These are phyloP conservation scores for Trematocara zebra DNA, from an alignment of 2,113 vertebrate species.

Conservation along the genomic window DNA sequence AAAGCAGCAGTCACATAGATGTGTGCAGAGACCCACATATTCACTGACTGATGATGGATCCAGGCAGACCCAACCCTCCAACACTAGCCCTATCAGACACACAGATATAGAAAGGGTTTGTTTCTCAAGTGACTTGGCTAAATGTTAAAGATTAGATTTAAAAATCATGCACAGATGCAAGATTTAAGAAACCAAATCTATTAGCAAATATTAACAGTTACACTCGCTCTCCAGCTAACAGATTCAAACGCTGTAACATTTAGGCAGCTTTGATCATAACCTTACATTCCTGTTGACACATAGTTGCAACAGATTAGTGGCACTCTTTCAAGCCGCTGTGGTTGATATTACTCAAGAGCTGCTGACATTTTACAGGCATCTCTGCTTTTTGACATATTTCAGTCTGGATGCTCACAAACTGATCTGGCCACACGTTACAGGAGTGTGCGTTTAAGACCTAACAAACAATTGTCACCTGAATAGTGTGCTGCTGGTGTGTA, in stretches of 20 bases:
- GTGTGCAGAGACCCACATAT: background rate
- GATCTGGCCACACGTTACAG: background rate
- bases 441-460: background rate
- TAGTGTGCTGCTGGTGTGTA: background rate
- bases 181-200: background rate
- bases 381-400: background rate
- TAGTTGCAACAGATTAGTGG: background rate
- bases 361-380: constrained; percentile 5
- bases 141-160: background rate
- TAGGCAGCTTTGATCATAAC: background rate
- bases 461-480: background rate
- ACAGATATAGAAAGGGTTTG: background rate
- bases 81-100: background rate
- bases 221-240: background rate
- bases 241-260: background rate
- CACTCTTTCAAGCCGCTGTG: background rate
- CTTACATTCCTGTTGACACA: background rate
- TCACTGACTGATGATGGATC: background rate
- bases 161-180: background rate
- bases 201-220: background rate
- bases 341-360: background rate
- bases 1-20: background rate
- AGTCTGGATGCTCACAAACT: background rate
- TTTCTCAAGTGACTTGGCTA: background rate
- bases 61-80: background rate